Conservation (phyloP, 2,888 invertebrate genomes). For the Agelastica alni region DNA sequence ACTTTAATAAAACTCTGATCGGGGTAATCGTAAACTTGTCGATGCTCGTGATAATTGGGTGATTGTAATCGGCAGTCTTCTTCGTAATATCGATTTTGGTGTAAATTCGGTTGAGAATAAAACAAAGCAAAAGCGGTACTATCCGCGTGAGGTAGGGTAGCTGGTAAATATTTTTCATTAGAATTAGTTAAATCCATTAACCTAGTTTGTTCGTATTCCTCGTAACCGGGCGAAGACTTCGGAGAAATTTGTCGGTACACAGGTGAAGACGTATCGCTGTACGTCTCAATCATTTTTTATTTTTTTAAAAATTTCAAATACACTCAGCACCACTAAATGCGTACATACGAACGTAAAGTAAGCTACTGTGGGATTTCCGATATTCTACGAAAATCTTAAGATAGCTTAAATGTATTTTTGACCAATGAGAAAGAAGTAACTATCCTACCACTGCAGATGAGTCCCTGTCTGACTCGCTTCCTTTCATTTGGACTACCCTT, state of each 20-base stretch:
- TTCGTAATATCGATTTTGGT: conserved; percentile 22
- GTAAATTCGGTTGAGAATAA: conserved; percentile 29
- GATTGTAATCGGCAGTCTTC: conserved; percentile 34
- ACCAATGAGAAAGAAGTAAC: conserved; percentile 37
- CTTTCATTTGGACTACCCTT: conserved; percentile 11
- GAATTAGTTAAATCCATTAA: conserved; percentile 56
- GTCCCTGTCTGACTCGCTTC: conserved; percentile 33
- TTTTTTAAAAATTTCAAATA: conserved; percentile 8
- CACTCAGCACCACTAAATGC: conserved; percentile 23
- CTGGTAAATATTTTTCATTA: conserved; percentile 45
- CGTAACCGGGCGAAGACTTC: conserved; percentile 42
- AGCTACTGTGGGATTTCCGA: conserved; percentile 35
- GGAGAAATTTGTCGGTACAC: conserved; percentile 47
- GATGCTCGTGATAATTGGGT: conserved; percentile 34
- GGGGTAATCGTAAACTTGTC: conserved; percentile 39
- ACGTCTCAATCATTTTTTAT: conserved; percentile 51
- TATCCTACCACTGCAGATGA: conserved; percentile 41
- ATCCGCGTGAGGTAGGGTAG: conserved; percentile 35
- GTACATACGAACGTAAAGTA: conserved; percentile 28
- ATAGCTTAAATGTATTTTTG: conserved; percentile 36
- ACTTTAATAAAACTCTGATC: conserved; percentile 47
- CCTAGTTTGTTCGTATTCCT: conserved; percentile 49
- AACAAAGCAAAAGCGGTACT: conserved; percentile 38
- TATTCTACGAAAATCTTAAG: conserved; percentile 42
- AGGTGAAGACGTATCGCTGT: conserved; percentile 51